phyloP scores from a whole-genome alignment of 2,113 vertebrate species.

The Erythrocebus patas region DNA sequence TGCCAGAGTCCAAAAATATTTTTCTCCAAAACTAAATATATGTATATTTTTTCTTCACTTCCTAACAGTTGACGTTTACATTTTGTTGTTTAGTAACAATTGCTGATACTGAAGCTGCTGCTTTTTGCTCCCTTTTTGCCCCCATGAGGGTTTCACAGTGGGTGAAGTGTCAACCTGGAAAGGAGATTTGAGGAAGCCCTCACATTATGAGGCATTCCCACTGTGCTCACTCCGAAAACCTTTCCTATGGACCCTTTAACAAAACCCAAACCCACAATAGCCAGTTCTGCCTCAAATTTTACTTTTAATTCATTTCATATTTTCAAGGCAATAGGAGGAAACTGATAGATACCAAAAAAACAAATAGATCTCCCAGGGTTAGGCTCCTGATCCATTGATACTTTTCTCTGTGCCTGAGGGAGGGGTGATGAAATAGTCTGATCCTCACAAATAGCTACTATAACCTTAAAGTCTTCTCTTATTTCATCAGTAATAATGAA shows the following conservation, averaged over 20 bases:
- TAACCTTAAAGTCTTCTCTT: neutral
- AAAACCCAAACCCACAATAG: neutral
- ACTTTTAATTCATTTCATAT: neutral
- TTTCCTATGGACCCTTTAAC: neutral
- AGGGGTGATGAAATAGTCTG: neutral
- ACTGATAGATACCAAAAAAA: neutral
- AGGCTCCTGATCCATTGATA: neutral
- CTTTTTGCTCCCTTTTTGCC: neutral
- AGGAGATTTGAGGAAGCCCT: neutral
- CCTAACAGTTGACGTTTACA: neutral
- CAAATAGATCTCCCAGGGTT: neutral
- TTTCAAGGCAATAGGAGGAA: neutral
- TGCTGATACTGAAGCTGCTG: too few relatives aligned
- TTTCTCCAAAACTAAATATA: neutral
- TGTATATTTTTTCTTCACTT: neutral
- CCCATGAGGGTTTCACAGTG: neutral
- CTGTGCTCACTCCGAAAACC: neutral
- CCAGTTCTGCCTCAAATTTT: neutral
- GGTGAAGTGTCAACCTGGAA: neutral
- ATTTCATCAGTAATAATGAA: slow-evolving; percentile 6
- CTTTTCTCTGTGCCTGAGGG: neutral
- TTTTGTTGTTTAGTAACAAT: neutral
- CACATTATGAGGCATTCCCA: neutral
- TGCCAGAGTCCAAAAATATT: neutral
- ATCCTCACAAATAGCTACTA: neutral